phyloP scores from a whole-genome alignment of 2,113 vertebrate species.

The Genyomyrus donnyi region DNA sequence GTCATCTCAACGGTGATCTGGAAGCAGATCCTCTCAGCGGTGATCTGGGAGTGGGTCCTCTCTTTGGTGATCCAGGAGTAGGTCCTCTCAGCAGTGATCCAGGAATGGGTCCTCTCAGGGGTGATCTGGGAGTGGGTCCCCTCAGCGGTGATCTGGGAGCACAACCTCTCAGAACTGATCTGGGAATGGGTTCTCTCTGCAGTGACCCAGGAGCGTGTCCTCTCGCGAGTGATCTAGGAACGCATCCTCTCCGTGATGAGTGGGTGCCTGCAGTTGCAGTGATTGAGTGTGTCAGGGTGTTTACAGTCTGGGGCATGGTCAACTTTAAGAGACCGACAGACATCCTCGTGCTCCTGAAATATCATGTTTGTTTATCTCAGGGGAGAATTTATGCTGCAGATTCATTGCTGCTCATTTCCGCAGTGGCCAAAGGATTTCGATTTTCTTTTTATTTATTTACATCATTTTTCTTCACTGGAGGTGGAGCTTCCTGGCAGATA shows the following conservation, averaged over 20 bases:
- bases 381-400: constrained; percentile 65
- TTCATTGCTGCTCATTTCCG: constrained; percentile 56
- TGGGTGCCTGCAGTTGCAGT: constrained; percentile 34
- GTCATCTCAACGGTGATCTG: no score
- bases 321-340: constrained; percentile 57
- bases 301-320: constrained; percentile 51
- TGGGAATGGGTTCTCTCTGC: neutral
- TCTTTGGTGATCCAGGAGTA: no score
- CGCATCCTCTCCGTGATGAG: constrained; percentile 31
- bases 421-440: constrained; percentile 58
- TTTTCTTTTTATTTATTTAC: constrained; percentile 64
- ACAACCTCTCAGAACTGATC: neutral
- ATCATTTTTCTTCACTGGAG: constrained; percentile 51
- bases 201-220: neutral
- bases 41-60: no score
- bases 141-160: neutral
- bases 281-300: constrained; percentile 32
- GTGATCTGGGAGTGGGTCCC: neutral
- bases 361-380: constrained; percentile 63
- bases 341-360: constrained; percentile 49
- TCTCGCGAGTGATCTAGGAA: no score
- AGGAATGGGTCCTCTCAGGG: no score
- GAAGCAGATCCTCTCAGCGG: neutral
- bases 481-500: constrained; percentile 44
- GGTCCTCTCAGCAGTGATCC: no score